Conservation (phyloP, 1,140 invertebrate genomes). For the Drosophila elegans region DNA sequence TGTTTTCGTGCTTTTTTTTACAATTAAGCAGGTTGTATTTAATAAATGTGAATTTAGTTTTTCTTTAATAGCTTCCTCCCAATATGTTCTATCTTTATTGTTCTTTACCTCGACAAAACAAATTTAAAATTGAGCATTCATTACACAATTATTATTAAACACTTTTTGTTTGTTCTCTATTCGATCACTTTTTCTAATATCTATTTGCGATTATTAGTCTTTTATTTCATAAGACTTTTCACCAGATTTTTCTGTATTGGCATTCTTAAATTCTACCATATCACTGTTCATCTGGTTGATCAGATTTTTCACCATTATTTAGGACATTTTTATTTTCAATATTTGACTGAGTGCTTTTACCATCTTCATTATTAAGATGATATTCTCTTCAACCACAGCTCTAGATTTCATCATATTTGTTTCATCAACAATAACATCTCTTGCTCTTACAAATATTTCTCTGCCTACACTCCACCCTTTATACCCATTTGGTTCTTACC, state of each 20-base stretch:
- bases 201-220: neutral
- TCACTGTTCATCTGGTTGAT: neutral
- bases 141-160: conserved; percentile 3
- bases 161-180: too few species aligned
- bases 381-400: neutral
- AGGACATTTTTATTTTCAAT: too few species aligned
- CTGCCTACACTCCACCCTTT: neutral
- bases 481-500: neutral
- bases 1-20: too few species aligned
- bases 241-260: neutral
- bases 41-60: neutral
- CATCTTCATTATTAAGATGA: neutral
- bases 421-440: too few species aligned
- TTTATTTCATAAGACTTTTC: conserved; percentile 1
- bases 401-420: conserved; percentile 9
- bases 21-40: too few species aligned
- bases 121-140: conserved; percentile 1
- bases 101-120: neutral
- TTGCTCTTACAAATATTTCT: too few species aligned
- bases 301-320: too few species aligned
- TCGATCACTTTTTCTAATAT: neutral
- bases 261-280: conserved; percentile 1
- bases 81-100: neutral
- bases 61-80: neutral
- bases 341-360: neutral